Percentiles rank a stretch among this genome's conserved stretches.
Evolutionary conservation across 2,888 invertebrate species (phyloP).

Genomic region (Mechanitis messenoides): DNA sequence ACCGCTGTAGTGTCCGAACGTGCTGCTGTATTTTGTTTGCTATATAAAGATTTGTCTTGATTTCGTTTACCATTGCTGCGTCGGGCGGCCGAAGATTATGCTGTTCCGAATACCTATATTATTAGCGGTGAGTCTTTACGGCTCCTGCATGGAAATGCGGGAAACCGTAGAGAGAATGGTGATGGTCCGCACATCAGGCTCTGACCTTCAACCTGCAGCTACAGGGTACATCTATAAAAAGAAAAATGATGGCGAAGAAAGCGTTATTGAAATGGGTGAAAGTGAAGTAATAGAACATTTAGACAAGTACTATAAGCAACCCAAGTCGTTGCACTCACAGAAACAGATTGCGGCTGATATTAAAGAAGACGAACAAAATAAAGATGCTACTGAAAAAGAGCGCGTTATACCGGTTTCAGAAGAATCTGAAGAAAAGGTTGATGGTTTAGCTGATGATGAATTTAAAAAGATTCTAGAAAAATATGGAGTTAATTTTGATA

Average conservation of each 20-base stretch:
- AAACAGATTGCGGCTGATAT: constrained; percentile 43
- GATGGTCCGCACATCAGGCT: constrained; percentile 73
- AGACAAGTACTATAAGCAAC: constrained; percentile 55
- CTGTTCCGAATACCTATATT: constrained; percentile 49
- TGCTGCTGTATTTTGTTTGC: constrained; percentile 57
- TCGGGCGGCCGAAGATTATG: constrained; percentile 52
- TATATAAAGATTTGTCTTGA: constrained; percentile 59
- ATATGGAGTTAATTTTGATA: constrained; percentile 49
- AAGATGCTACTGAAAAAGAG: constrained; percentile 48
- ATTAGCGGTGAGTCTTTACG: constrained; percentile 40
- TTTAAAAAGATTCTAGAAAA: constrained; percentile 52
- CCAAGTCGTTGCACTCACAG: constrained; percentile 54
- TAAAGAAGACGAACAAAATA: constrained; percentile 47
- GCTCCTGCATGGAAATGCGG: constrained; percentile 62
- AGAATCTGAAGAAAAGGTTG: constrained; percentile 44
- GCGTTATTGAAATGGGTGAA: constrained; percentile 67
- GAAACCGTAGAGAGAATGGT: constrained; percentile 73
- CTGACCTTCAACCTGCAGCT: constrained; percentile 77
- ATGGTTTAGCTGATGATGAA: constrained; percentile 55
- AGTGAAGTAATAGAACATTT: constrained; percentile 65
- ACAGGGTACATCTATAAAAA: constrained; percentile 77
- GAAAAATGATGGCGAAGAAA: constrained; percentile 64
- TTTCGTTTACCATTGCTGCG: constrained; percentile 56
- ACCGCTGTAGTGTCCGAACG: constrained; percentile 65
- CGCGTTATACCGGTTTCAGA: constrained; percentile 62